A percentile compares a stretch with the other conserved stretches of the same genome.
Evolutionary conservation across 23 tunicate genomes (phyloP).

Genomic region (Trididemnum nubilum): DNA sequence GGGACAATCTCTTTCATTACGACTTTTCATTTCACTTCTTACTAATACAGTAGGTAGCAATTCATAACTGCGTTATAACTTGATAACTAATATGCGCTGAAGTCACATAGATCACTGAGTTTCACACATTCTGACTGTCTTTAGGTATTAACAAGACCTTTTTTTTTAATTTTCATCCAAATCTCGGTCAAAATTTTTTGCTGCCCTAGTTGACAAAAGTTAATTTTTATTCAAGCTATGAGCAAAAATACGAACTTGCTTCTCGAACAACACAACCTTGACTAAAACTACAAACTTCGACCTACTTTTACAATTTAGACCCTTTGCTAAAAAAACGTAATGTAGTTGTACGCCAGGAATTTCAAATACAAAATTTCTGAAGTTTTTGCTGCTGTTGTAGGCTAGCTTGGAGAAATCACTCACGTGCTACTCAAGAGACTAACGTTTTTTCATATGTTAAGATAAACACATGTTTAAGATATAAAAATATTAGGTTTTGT

Average conservation of each 20-base stretch:
- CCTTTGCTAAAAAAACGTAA: no score
- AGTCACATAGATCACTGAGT: neutral
- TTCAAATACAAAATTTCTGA: no score
- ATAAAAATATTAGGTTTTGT: no score
- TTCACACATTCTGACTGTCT: slow-evolving; percentile 5
- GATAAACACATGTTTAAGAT: no score
- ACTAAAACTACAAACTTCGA: neutral
- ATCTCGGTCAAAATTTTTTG: neutral
- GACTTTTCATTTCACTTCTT: slow-evolving; percentile 8
- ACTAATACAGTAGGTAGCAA: slow-evolving; percentile 9
- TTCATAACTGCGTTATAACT: slow-evolving; percentile 13
- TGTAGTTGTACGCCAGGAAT: no score
- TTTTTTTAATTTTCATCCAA: neutral
- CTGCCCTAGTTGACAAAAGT: neutral
- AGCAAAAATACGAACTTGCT: neutral
- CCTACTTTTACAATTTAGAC: no score
- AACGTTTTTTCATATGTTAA: no score
- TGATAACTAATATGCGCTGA: slow-evolving; percentile 3
- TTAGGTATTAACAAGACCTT: neutral
- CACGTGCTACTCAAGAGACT: no score
- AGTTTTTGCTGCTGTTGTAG: no score
- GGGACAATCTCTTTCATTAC: neutral
- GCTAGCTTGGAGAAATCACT: no score
- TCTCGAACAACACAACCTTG: neutral
- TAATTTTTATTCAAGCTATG: neutral